Conservation (phyloP, 2,797 vertebrate genomes). For the Catostomus latipinnis region DNA sequence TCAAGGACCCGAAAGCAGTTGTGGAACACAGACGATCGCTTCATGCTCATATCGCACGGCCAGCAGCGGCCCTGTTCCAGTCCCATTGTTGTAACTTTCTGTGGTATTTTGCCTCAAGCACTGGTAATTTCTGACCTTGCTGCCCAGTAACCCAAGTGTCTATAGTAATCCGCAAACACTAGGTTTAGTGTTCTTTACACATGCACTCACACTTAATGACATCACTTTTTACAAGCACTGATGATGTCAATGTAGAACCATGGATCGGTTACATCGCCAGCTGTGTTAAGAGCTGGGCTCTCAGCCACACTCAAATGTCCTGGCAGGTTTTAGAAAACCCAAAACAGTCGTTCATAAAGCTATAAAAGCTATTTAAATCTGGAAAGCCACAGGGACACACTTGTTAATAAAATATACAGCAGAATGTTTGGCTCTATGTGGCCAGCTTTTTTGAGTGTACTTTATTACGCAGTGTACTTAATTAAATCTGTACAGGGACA, state of each 20-base stretch:
- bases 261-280: conserved; percentile 18
- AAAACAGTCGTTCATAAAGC: conserved; percentile 38
- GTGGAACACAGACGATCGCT: too few relatives aligned
- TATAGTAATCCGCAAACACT: not conserved
- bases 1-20: too few relatives aligned
- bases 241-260: not conserved
- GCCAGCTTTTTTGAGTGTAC: conserved; percentile 10
- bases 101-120: too few relatives aligned
- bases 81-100: too few relatives aligned
- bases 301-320: not conserved
- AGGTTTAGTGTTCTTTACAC: conserved; percentile 1
- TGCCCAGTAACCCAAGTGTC: not conserved
- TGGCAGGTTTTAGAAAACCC: conserved; percentile 9
- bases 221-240: conserved; percentile 1
- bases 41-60: too few relatives aligned
- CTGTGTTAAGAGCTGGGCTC: not conserved
- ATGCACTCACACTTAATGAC: not conserved
- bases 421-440: conserved; percentile 8
- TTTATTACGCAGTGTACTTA: conserved; percentile 27
- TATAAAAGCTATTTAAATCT: conserved; percentile 58
- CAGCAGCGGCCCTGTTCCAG: too few relatives aligned
- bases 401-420: conserved; percentile 49
- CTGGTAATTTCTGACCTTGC: too few relatives aligned
- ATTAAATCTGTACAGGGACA: conserved; percentile 47
- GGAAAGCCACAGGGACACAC: conserved; percentile 29